A percentile compares a stretch with the other conserved stretches of the same genome.
These are phyloP conservation scores for Petrocephalus schoutedeni DNA, from an alignment of 2,797 vertebrate species.

Conservation along the genomic window DNA sequence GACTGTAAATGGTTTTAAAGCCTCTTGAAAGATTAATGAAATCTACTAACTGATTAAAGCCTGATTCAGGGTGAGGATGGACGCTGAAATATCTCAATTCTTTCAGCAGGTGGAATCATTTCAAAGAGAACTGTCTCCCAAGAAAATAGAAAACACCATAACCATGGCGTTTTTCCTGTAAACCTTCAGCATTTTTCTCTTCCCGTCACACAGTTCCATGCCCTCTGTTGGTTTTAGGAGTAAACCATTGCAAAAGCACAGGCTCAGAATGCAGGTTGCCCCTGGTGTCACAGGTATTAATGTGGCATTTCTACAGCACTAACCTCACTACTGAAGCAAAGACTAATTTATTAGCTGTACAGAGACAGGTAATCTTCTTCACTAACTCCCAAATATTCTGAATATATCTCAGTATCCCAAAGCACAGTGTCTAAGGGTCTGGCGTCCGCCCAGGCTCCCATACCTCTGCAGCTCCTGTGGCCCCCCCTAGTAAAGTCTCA, in stretches of 20 bases:
- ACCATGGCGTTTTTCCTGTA: neutral
- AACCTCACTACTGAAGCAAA: conserved; percentile 2
- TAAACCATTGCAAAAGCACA: neutral
- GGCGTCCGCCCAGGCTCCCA: neutral
- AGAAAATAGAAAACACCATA: neutral
- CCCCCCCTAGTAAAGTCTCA: neutral
- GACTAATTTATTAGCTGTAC: neutral
- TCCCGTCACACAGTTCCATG: neutral
- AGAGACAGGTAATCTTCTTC: neutral
- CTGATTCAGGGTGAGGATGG: conserved; percentile 5
- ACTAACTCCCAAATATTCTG: neutral
- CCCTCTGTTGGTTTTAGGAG: neutral
- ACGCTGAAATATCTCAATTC: conserved; percentile 1
- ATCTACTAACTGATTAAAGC: conserved; percentile 10
- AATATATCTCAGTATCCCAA: neutral
- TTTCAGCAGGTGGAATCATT: neutral
- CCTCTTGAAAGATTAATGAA: conserved; percentile 25
- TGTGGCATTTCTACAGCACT: neutral
- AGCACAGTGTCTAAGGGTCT: neutral
- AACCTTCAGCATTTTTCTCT: neutral
- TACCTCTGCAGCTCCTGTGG: neutral
- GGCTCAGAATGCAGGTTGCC: neutral
- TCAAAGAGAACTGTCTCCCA: neutral
- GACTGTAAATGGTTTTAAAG: neutral
- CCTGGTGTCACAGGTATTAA: neutral